Base-by-base conservation (phyloP, 2,888 invertebrate species). In the Lamproptera curius region DNA sequence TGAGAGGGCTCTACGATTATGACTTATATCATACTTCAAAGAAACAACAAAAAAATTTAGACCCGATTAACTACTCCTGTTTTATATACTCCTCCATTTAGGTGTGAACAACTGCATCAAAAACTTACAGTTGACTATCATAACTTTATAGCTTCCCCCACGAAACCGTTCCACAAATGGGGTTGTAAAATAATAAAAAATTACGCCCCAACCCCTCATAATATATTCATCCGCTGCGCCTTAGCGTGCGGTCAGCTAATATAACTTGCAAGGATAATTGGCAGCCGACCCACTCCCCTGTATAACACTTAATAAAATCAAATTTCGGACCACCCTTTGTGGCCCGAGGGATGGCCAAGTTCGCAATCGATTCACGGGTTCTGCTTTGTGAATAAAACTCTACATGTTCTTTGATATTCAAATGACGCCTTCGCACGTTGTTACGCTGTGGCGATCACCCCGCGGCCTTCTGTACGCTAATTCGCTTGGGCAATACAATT, bases 251-350 rank as follows among this genome's bases (percentile, higher is more conserved):
- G 34, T 35, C 31, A 41, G 38, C 42, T 52, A 46, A 38, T 16
- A 49, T 26, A 45, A 41, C 46, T 51, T 44, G 38, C 11, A 10
- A 39, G 53, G 47, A 58, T 69, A 65, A 68, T 69, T 70, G 65
- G 63, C 67, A 70, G 72, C 73, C 63, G 62, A 54, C 59, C 63
- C 61, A 64, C 63, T n/a, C n/a, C n/a, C 65, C 63, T 67, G 65
- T 61, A 54, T 61, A 57, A 59, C 64, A 68, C 73, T 76, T 76
- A 77, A 79, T 79, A 76, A 76, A 79, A 77, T 75, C 76, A 74
- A 64, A 65, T 67, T 49, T 63, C 48, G 51, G 57, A 58, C 63
- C 66, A 68, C 61, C 67, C 67, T 65, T 62, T 64, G 59, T 63
- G 58, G 26, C 36, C 44, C 51, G 16, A 11, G 46, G 46, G 40